phyloP scores from a whole-genome alignment of 1,140 invertebrate species.

The Psix sp. region DNA sequence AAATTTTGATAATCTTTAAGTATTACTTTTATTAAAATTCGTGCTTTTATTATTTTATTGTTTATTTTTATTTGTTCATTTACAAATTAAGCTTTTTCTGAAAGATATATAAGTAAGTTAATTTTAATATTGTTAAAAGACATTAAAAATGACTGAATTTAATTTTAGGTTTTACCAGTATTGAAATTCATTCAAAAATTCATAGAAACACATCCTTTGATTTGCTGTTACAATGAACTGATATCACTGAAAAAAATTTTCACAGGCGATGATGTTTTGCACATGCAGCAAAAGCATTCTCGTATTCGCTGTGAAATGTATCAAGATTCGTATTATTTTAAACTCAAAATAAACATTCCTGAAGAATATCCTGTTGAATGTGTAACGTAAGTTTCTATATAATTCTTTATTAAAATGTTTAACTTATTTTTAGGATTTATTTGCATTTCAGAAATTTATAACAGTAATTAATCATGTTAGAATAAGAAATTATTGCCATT shows the following conservation, averaged over 20 bases:
- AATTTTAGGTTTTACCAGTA: slow-evolving; percentile 75
- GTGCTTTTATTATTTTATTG: too few species aligned
- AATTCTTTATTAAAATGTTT: slow-evolving; percentile 70
- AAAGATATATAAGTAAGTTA: too few species aligned
- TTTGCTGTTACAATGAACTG: slow-evolving; percentile 86
- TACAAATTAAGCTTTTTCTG: too few species aligned
- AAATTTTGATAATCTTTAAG: too few species aligned
- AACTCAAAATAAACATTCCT: slow-evolving; percentile 80
- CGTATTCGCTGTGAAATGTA: slow-evolving; percentile 79
- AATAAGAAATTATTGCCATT: too few species aligned
- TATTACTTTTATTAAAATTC: too few species aligned
- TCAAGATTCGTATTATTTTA: slow-evolving; percentile 81
- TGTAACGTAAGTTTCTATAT: slow-evolving; percentile 75
- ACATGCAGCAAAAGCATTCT: slow-evolving; percentile 83
- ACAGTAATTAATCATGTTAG: too few species aligned
- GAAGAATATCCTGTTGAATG: slow-evolving; percentile 81
- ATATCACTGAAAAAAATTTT: slow-evolving; percentile 79
- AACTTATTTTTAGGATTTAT: slow-evolving; percentile 15
- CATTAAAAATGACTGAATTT: slow-evolving; percentile 6
- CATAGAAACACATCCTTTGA: slow-evolving; percentile 84
- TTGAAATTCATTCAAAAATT: slow-evolving; percentile 83
- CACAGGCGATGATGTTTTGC: slow-evolving; percentile 78
- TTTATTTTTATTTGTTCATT: not conserved
- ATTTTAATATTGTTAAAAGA: too few species aligned
- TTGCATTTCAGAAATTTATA: not conserved